phyloP scores from a whole-genome alignment of 1,140 invertebrate species.

The Micrasema minimum region DNA sequence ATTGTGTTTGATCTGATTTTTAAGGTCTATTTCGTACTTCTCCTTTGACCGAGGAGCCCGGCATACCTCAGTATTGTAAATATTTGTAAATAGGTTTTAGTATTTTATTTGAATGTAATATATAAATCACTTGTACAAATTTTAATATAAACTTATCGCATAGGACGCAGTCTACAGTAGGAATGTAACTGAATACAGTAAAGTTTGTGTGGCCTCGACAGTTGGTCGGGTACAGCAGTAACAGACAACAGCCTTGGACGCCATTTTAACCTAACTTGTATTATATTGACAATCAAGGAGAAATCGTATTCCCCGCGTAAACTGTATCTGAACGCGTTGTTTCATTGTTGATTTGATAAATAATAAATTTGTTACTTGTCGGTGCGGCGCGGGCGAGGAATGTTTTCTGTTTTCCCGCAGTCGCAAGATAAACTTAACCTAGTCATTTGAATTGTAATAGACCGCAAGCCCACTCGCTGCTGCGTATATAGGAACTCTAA shows the following conservation, averaged over 20 bases:
- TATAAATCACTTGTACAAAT: constrained; percentile 49
- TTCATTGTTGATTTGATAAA: constrained; percentile 29
- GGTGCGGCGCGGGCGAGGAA: neutral
- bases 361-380: constrained; percentile 14
- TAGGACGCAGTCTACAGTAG: constrained; percentile 34
- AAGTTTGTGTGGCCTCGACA: neutral
- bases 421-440: constrained; percentile 60
- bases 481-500: constrained; percentile 70
- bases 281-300: constrained; percentile 32
- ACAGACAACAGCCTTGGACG: neutral
- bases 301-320: constrained; percentile 19
- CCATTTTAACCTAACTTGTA: constrained; percentile 21
- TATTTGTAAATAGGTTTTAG: constrained; percentile 51
- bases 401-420: constrained; percentile 38
- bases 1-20: constrained; percentile 40
- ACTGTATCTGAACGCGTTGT: constrained; percentile 15
- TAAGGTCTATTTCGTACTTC: constrained; percentile 40
- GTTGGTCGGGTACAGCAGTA: neutral
- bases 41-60: constrained; percentile 1
- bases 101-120: constrained; percentile 50
- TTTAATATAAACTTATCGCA: constrained; percentile 36
- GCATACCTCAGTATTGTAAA: constrained; percentile 42
- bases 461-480: constrained; percentile 62
- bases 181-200: constrained; percentile 20
- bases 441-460: constrained; percentile 68